Evolutionary conservation across 2,113 vertebrate genomes (phyloP), one percentile per base, ranked within the genome.

Genomic region (Rostratula benghalensis): DNA sequence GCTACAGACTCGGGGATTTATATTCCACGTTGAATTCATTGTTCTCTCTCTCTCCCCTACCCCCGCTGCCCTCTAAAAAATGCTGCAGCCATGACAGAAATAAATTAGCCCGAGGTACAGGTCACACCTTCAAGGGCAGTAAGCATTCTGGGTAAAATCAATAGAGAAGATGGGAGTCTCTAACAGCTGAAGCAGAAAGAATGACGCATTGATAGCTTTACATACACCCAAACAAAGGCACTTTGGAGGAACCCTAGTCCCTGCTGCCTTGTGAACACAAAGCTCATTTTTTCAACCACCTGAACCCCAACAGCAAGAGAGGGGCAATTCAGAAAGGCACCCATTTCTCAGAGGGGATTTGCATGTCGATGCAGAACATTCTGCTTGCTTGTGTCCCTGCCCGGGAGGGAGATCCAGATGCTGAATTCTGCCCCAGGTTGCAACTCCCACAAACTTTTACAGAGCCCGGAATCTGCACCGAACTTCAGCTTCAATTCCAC

Each of bases 121-220:
- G 98, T 97, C 98, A 98, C 98, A 98, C 98, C 97, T 97, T 97
- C 95, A 97, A 97, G 97, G 97, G 97, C 97, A 97, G 96, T 83
- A 85, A 97, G 84, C 87, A 61, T 95, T 97, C 97, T 93, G 97
- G 89, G 95, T 94, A 97, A 97, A 97, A 98, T 98, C 98, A 97
- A 95, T 97, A 97, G 97, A 94, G 96, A 92, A 97, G 96, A 95
- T 93, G 94, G 96, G 96, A 96, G 96, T 89, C 97, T 96, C 94
- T 68, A 76, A 24, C 94, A 96, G 98, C 97, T 92, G 95, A 95
- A 97, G 97, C 97, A 97, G 85, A 95, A 96, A 97, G 96, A 97
- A 98, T 94, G 96, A 87, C 85, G 39, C 94, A 94, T 93, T 95
- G 94, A 96, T 68, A 90, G 94, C 96, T 90, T 90, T 87, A 90